These are phyloP conservation scores for Oncorhynchus nerka DNA, from an alignment of 2,113 vertebrate genomes.

Conservation along the genomic window DNA sequence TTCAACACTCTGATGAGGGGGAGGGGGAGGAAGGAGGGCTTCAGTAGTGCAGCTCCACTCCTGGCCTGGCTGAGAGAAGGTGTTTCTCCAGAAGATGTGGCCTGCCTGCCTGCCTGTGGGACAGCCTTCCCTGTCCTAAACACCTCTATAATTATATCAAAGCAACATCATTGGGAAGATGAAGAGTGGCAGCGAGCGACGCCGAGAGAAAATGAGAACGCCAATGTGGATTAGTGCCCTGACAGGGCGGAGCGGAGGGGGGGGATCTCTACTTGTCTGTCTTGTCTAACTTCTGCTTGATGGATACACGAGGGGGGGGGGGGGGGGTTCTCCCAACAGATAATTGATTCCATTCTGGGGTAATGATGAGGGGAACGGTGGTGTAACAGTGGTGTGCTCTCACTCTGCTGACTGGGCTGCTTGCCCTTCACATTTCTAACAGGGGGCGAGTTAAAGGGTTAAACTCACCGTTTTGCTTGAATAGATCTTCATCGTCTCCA, in stretches of 20 bases:
- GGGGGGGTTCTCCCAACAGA: constrained; percentile 42
- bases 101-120: not conserved
- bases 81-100: no score
- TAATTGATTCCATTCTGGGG: constrained; percentile 72
- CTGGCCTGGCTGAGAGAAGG: no score
- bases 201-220: constrained; percentile 62
- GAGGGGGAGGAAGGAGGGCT: not conserved
- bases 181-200: constrained; percentile 60
- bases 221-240: constrained; percentile 65
- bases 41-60: no score
- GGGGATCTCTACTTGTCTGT: constrained; percentile 38
- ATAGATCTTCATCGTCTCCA: constrained; percentile 46
- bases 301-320: constrained; percentile 25
- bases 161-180: constrained; percentile 63
- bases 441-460: constrained; percentile 4
- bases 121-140: constrained; percentile 36
- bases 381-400: constrained; percentile 34
- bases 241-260: constrained; percentile 19
- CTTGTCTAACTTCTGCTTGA: constrained; percentile 49
- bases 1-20: not conserved
- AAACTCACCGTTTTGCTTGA: not conserved
- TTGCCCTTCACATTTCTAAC: constrained; percentile 28
- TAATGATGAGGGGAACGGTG: constrained; percentile 56
- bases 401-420: constrained; percentile 23
- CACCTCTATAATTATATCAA: constrained; percentile 69